phyloP scores from a whole-genome alignment of 1,140 invertebrate genomes.

The Sarcophaga peregrina region DNA sequence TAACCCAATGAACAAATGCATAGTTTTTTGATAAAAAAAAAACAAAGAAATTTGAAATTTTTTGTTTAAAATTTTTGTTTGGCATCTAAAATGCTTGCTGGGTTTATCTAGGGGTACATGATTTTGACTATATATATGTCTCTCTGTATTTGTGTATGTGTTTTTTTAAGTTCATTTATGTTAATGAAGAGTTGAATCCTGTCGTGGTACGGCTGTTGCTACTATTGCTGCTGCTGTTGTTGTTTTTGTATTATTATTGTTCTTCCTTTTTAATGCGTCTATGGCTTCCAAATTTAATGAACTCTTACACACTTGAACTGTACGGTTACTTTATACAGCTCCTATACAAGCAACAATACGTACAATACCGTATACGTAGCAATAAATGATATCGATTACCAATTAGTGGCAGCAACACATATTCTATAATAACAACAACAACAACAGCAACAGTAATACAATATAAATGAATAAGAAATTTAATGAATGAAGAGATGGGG shows the following conservation, averaged over 20 bases:
- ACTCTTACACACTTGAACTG: slow-evolving; percentile 43
- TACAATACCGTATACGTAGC: neutral
- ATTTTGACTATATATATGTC: too few relatives aligned
- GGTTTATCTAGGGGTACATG: too few relatives aligned
- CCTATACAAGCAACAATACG: slow-evolving; percentile 8
- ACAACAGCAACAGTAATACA: slow-evolving; percentile 20
- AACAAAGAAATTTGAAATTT: too few relatives aligned
- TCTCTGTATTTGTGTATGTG: neutral
- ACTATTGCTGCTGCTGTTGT: neutral
- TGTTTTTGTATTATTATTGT: neutral
- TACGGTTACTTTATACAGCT: neutral
- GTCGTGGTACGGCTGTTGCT: neutral
- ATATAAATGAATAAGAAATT: neutral
- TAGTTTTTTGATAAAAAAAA: too few relatives aligned
- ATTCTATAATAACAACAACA: neutral
- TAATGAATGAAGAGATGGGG: neutral
- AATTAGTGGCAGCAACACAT: slow-evolving; percentile 42
- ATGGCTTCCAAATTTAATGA: slow-evolving; percentile 47
- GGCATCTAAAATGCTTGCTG: too few relatives aligned
- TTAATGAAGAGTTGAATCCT: slow-evolving; percentile 26
- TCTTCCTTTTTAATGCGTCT: slow-evolving; percentile 40
- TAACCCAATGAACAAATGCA: too few relatives aligned
- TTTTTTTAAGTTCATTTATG: slow-evolving; percentile 8
- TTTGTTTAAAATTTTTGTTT: too few relatives aligned
- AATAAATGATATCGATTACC: slow-evolving; percentile 44